A percentile compares a stretch with the other conserved stretches of the same genome.
Conservation (phyloP, 2,113 vertebrate genomes). For the Pongo abelii region DNA sequence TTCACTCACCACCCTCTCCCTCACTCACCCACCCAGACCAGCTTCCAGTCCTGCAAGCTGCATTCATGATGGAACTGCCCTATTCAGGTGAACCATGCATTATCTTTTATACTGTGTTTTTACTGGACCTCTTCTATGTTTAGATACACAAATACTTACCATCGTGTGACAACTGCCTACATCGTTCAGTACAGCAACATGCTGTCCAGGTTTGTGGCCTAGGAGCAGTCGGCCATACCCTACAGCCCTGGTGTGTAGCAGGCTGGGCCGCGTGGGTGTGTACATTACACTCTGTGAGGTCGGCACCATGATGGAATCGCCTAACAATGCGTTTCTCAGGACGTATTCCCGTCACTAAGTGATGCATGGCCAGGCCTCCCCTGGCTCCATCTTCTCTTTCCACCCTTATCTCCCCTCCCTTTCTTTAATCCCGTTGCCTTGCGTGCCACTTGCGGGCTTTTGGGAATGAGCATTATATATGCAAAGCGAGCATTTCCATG, state of each 20-base stretch:
- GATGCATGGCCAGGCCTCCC: not conserved
- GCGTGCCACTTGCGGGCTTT: fast-evolving
- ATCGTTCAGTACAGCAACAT: fast-evolving
- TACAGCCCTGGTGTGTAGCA: not conserved
- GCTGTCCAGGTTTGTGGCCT: not conserved
- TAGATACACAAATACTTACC: not conserved
- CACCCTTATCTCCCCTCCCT: not conserved
- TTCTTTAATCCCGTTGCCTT: too few species aligned
- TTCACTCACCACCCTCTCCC: not conserved
- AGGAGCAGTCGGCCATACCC: not conserved
- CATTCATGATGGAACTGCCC: too few species aligned
- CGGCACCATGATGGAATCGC: not conserved
- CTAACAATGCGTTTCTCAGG: not conserved
- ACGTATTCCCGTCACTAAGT: not conserved
- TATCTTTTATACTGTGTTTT: not conserved
- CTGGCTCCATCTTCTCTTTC: not conserved
- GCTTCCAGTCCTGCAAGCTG: not conserved
- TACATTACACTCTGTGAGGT: not conserved
- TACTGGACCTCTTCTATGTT: not conserved
- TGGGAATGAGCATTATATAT: fast-evolving
- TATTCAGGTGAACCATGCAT: too few species aligned
- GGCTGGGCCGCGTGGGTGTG: not conserved
- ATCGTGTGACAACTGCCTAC: not conserved
- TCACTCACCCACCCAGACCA: not conserved
- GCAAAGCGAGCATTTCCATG: not conserved